These are phyloP conservation scores for Lamellibrachia satsuma DNA, from an alignment of 2,888 invertebrate species.

Conservation along the genomic window DNA sequence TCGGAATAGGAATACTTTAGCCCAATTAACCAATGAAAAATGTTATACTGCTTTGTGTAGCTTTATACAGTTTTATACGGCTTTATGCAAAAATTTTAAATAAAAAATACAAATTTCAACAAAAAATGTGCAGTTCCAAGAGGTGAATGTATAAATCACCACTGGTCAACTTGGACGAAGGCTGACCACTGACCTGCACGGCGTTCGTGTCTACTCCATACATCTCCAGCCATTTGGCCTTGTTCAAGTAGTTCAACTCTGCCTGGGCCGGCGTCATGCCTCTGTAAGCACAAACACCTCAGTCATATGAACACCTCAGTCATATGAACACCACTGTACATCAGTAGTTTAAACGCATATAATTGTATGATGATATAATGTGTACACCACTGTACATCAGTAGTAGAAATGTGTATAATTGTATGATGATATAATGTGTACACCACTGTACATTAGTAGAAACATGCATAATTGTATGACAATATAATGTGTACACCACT, in stretches of 20 bases:
- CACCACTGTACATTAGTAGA: too few species aligned
- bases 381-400: too few species aligned
- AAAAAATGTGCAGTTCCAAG: background rate
- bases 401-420: too few species aligned
- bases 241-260: conserved; percentile 92
- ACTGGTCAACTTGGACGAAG: background rate
- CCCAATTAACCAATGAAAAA: too few species aligned
- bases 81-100: too few species aligned
- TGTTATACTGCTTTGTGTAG: too few species aligned
- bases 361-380: too few species aligned
- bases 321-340: background rate
- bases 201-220: conserved; percentile 99
- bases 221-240: conserved; percentile 97
- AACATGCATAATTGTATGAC: too few species aligned
- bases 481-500: too few species aligned
- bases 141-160: background rate
- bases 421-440: too few species aligned
- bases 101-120: background rate
- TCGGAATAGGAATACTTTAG: too few species aligned
- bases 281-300: conserved; percentile 59
- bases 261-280: conserved; percentile 96
- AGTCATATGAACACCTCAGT: background rate
- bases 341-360: background rate
- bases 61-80: too few species aligned
- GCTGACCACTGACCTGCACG: conserved; percentile 74